Percentiles rank a stretch among this genome's conserved stretches.
phyloP scores from a whole-genome alignment of 1,140 invertebrate species.

The Monomorium pharaonis region DNA sequence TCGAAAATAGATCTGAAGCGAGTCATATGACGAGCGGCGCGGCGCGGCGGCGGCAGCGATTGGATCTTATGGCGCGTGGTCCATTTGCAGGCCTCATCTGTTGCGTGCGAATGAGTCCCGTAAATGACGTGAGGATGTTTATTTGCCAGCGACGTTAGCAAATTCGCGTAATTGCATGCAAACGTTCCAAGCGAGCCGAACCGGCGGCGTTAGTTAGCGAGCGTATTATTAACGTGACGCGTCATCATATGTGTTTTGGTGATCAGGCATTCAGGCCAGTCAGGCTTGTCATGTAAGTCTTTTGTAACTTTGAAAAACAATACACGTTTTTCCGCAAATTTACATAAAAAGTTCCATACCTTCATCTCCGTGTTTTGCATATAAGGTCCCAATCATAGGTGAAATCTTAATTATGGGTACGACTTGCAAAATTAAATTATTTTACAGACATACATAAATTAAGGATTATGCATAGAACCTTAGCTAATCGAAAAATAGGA shows the following conservation, averaged over 20 bases:
- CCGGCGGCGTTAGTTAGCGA: not conserved
- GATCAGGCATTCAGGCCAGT: not conserved
- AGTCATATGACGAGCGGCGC: not conserved
- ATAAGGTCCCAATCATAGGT: no score
- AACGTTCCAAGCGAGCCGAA: not conserved
- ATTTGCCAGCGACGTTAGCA: constrained; percentile 34
- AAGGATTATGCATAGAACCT: no score
- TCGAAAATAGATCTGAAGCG: not conserved
- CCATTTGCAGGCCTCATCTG: constrained; percentile 3
- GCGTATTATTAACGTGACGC: constrained; percentile 22
- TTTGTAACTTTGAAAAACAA: constrained; percentile 6
- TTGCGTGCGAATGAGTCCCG: constrained; percentile 45
- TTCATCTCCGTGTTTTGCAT: not conserved
- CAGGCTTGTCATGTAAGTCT: not conserved
- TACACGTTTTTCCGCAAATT: not conserved
- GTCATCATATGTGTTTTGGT: not conserved
- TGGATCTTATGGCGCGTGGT: not conserved
- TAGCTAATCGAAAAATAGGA: no score
- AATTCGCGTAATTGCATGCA: constrained; percentile 42
- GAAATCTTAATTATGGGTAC: no score
- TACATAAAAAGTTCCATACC: not conserved
- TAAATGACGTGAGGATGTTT: constrained; percentile 51
- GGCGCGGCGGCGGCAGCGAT: not conserved
- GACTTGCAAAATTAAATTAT: no score
- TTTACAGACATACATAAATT: no score